Evolutionary conservation across 2,797 vertebrate genomes (phyloP).

Genomic region (Poecile montanus): DNA sequence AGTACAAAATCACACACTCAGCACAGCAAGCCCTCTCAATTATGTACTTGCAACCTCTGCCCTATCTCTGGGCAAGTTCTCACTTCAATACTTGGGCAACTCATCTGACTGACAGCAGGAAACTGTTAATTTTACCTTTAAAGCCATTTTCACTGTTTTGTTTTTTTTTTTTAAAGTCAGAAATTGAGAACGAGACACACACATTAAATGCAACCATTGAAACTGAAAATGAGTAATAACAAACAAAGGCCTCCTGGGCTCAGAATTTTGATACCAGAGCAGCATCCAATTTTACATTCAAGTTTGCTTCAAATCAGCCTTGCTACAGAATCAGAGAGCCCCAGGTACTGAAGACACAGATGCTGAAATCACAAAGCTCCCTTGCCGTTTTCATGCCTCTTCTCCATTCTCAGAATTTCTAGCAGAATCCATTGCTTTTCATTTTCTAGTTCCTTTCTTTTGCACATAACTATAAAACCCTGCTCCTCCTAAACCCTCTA

Average conservation of each 20-base stretch:
- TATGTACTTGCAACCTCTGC: background rate
- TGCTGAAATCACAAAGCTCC: background rate
- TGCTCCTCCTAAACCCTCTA: background rate
- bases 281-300: background rate
- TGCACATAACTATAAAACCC: background rate
- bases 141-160: background rate
- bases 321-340: background rate
- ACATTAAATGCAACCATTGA: background rate
- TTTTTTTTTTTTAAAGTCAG: background rate
- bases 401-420: background rate
- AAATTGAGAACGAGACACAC: background rate
- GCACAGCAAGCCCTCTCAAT: background rate
- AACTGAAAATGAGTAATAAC: background rate
- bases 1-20: background rate
- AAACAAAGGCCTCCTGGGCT: background rate
- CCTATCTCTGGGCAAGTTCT: background rate
- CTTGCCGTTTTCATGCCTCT: background rate
- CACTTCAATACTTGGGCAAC: background rate
- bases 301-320: background rate
- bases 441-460: background rate
- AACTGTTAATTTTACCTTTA: background rate
- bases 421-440: background rate
- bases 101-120: background rate
- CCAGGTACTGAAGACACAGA: background rate
- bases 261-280: background rate